These are phyloP conservation scores for Stenoptilia bipunctidactyla DNA, from an alignment of 2,888 invertebrate species.

Conservation along the genomic window DNA sequence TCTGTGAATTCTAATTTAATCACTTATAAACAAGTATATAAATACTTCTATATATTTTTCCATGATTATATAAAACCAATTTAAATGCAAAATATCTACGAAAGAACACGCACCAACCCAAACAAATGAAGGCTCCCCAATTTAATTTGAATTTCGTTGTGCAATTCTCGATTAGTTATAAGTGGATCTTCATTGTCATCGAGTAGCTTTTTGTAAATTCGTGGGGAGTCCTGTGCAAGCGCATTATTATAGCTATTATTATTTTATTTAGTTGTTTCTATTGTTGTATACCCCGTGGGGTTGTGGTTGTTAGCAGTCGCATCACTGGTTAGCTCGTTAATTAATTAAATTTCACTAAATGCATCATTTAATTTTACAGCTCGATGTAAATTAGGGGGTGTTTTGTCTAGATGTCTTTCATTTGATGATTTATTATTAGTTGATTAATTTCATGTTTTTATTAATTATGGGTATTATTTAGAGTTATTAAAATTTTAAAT, in stretches of 20 bases:
- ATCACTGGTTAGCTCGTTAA: slow-evolving; percentile 64
- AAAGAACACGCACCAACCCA: not conserved
- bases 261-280: slow-evolving; percentile 29
- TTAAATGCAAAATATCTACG: not conserved
- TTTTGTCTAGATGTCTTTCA: slow-evolving; percentile 27
- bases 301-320: slow-evolving; percentile 47
- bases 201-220: slow-evolving; percentile 56
- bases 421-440: slow-evolving; percentile 27
- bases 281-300: slow-evolving; percentile 31
- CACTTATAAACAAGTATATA: too few relatives aligned
- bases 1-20: too few relatives aligned
- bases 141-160: slow-evolving; percentile 45
- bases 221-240: slow-evolving; percentile 15
- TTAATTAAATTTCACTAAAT: slow-evolving; percentile 62
- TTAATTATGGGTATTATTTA: slow-evolving; percentile 4
- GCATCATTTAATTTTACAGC: slow-evolving; percentile 67
- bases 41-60: too few relatives aligned
- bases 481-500: not conserved
- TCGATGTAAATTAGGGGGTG: slow-evolving; percentile 67
- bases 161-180: slow-evolving; percentile 56
- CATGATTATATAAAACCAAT: not conserved
- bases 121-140: slow-evolving; percentile 27
- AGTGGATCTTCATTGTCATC: slow-evolving; percentile 58
- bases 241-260: slow-evolving; percentile 55
- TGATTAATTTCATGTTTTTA: not conserved